Base-by-base conservation (phyloP, 2,888 invertebrate genomes). In the Cetonia aurata region DNA sequence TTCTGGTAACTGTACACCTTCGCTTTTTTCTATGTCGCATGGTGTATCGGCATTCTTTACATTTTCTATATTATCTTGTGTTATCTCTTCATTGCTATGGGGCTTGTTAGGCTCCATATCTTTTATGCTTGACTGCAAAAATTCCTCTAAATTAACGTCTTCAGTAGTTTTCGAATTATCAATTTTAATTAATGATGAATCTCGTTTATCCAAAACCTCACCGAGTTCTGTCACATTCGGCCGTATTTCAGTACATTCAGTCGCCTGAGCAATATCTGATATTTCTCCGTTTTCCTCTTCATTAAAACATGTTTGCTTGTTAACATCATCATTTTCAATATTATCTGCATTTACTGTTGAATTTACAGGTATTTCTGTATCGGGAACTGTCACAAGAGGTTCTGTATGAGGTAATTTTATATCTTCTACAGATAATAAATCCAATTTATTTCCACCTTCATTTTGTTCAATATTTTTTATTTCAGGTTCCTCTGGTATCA, bases 101-200 rank as follows among this genome's bases (percentile, higher is more conserved):
- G 37, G 17, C 10, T 13, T 15, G 50, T 37, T 60, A 31, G 1
- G n/a, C n/a, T 46, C 13, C n/a, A 6, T 10, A 31, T 19, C 6
- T 17, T 65, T 50, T 25, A 31, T 8, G n/a, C 8, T 65, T n/a
- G 50, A 33, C 17, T 65, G 17, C 15, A 65, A 37, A 33, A 37
- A 12, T 33, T 15, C 12, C 50, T 50, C 37, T 41, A 50, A 37
- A 50, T 4, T 65, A 10, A 19, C 44, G 17, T 57, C 57, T 57
- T 57, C 42, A 12, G 17, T 44, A 17, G 2, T 59, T 15, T 25
- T 15, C 13, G 37, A 31, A 12, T 17, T 19, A n/a, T 15, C 44
- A 60, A 6, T 13, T 37, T 33, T 33, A 44, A 17, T 60, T 60
- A 15, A 41, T 42, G 8, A 6, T 3, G 33, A 17, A 15, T 17